A percentile compares a stretch with the other conserved stretches of the same genome.
These are phyloP conservation scores for Brachirus orientalis DNA, from an alignment of 2,113 vertebrate genomes.

Conservation along the genomic window DNA sequence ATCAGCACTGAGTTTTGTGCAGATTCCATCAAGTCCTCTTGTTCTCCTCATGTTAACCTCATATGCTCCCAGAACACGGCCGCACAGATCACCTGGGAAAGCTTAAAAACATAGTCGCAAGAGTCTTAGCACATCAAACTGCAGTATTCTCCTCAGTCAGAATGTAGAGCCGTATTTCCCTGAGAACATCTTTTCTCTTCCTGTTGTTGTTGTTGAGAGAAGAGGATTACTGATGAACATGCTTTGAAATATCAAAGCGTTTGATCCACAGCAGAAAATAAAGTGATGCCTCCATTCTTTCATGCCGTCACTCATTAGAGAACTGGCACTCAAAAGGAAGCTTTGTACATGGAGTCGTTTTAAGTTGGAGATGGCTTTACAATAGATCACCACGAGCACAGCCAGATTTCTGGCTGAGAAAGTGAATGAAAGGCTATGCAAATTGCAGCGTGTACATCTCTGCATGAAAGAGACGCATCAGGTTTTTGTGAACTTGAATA, in stretches of 20 bases:
- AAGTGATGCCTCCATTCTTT: conserved; percentile 53
- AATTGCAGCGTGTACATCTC: conserved; percentile 53
- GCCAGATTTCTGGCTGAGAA: conserved; percentile 34
- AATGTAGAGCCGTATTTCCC: conserved; percentile 9
- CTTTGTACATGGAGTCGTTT: conserved; percentile 52
- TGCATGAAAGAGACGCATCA: conserved; percentile 36
- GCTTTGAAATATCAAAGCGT: conserved; percentile 60
- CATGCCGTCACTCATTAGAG: conserved; percentile 55
- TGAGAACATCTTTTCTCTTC: not conserved
- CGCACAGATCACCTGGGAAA: too few species aligned
- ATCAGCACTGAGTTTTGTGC: too few species aligned
- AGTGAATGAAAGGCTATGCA: conserved; percentile 47
- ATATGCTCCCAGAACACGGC: too few species aligned
- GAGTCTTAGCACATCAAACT: too few species aligned
- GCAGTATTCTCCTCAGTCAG: conserved; percentile 1
- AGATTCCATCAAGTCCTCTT: too few species aligned
- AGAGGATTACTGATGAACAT: conserved; percentile 42
- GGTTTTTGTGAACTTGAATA: conserved; percentile 42
- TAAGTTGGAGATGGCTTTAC: conserved; percentile 60
- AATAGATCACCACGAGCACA: conserved; percentile 58
- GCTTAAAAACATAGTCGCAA: too few species aligned
- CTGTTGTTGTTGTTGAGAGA: conserved; percentile 33
- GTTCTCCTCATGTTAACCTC: too few species aligned
- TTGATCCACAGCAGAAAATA: conserved; percentile 33
- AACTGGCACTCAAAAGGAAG: conserved; percentile 41